Base-by-base conservation (phyloP, 37 sponge, comb jelly and placozoan species). In the Bolinopsis microptera region DNA sequence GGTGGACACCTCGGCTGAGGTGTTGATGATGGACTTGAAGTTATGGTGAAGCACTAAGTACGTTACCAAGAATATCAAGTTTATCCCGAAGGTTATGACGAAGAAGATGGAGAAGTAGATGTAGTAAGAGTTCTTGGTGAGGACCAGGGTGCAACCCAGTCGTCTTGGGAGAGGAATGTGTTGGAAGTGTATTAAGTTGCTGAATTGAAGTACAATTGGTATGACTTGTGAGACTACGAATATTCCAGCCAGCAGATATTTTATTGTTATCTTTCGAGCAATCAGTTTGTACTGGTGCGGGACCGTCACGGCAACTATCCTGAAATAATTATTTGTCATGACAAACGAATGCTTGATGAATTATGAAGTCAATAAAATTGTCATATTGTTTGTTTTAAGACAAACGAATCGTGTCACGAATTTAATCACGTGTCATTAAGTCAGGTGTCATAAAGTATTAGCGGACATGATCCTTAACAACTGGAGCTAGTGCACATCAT, bases 101-200 rank as follows among this genome's bases (percentile, higher is more conserved):
- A 77, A 77, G 80, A 77, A 77, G 3, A 77, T 21, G 0, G 80
- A 34, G 80, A 77, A 77, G 80, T 77, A 77, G 2, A 77, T 36
- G 9, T 77, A 34, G 80, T 77, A 77, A 39, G 90, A 33, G 40
- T 86, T 34, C 35, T 77, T 18, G 0, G 36, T 13, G 33, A 77
- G 80, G 80, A 35, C 22, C 21, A 77, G 80, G 33, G 80, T 35
- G 80, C 80, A 77, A 1, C 80, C 80, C 80, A 77, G 80, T 5
- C 80, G 80, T 77, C 1, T 21, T 1, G 80, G 80, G 1, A 36
- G 37, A 34, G 2, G 1, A 0, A 32, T 3, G 36, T 35, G 33
- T 18, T 35, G 1, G 80, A 35, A 77, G 21, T 77, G 35, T 35
- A 32, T 77, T 34, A 35, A 77, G 80, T 77, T 32, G 33, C 27